phyloP scores from a whole-genome alignment of 2,113 vertebrate species.

The Notarius lentiginosus region DNA sequence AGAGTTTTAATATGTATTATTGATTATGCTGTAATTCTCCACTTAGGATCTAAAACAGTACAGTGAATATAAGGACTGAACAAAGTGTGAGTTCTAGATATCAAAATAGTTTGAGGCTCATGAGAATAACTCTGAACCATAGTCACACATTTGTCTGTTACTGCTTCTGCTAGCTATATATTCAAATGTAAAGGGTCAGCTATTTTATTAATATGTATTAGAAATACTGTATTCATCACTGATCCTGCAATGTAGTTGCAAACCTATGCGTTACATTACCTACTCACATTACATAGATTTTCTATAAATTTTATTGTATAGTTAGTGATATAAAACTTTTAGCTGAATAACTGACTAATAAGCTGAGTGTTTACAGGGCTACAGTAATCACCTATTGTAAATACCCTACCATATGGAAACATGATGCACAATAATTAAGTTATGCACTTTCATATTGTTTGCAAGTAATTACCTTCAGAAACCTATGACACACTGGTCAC shows the following conservation, averaged over 20 bases:
- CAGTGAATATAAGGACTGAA: neutral
- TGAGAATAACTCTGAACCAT: neutral
- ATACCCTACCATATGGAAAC: neutral
- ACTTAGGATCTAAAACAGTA: neutral
- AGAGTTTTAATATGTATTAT: neutral
- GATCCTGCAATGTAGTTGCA: neutral
- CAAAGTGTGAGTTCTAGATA: neutral
- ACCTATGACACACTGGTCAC: neutral
- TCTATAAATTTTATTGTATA: neutral
- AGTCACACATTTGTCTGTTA: neutral
- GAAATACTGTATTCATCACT: neutral
- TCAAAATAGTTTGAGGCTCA: neutral
- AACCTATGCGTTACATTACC: neutral
- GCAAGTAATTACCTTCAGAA: neutral
- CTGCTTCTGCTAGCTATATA: neutral
- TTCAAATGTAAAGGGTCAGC: neutral
- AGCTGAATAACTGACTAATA: neutral
- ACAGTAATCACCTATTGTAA: neutral
- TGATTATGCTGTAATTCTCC: neutral
- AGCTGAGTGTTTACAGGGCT: neutral
- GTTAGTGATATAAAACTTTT: neutral
- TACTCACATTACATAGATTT: neutral
- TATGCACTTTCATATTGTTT: neutral
- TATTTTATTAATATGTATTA: neutral
- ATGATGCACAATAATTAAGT: neutral